Conservation (phyloP, 1,140 invertebrate species). For the Drosophila virilis region DNA sequence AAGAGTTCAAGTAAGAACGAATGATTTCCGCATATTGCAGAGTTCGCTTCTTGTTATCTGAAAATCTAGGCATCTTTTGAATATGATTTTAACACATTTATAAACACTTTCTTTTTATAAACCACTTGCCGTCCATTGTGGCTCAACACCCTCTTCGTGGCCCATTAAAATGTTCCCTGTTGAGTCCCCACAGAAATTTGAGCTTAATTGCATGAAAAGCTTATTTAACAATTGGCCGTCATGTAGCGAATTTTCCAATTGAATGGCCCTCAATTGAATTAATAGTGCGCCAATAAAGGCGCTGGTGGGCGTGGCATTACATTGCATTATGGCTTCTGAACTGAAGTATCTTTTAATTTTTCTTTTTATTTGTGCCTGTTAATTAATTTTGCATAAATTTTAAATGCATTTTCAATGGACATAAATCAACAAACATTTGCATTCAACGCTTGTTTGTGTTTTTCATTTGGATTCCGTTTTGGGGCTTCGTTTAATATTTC, state of each 20-base stretch:
- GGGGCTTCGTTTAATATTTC: conserved; percentile 4
- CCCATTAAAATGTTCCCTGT: background rate
- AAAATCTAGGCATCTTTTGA: too few relatives aligned
- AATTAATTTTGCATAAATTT: conserved; percentile 51
- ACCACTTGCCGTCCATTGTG: background rate
- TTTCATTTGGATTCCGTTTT: background rate
- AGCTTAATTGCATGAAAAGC: conserved; percentile 6
- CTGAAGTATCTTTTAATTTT: background rate
- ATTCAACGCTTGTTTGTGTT: conserved; percentile 10
- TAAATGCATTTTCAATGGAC: conserved; percentile 31
- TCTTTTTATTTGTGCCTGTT: conserved; percentile 12
- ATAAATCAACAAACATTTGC: conserved; percentile 43
- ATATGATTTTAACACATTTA: too few relatives aligned
- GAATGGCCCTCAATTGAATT: conserved; percentile 41
- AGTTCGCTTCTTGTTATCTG: too few relatives aligned
- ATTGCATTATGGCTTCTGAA: conserved; percentile 22
- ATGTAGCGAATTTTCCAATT: conserved; percentile 30
- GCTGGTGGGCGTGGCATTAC: conserved; percentile 24
- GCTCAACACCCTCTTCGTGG: background rate
- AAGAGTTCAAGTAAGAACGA: background rate
- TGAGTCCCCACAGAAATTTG: background rate
- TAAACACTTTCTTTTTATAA: background rate
- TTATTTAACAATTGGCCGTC: conserved; percentile 35
- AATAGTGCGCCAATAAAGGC: conserved; percentile 22
- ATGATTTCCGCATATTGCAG: too few relatives aligned